Base-by-base conservation (phyloP, 2,888 invertebrate genomes). In the Conchocele bisecta region DNA sequence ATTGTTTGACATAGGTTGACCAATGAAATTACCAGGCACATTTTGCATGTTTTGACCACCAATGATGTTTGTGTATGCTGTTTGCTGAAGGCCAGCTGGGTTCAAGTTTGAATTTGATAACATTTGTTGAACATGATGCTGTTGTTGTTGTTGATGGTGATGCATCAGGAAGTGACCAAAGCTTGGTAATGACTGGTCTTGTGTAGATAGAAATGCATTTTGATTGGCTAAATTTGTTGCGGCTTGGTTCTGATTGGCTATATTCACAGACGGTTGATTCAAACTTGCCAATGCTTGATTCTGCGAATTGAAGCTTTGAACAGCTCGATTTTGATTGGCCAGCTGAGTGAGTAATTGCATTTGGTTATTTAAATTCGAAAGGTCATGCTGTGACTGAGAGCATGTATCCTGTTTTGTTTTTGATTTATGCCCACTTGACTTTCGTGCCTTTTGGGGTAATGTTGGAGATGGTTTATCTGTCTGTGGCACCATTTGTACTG, bases 121-220 rank as follows among this genome's bases (percentile, higher is more conserved):
- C 22, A 74, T 75, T 56, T 77, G 81, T 54, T 75, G 73, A 17
- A 81, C 71, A 46, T 75, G 79, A 41, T 84, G 82, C 39, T 68
- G 65, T 9, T 60, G 71, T 48, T 67, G 72, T 39, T 82, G 83
- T 29, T 82, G 83, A 53, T 84, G 84, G 41, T 84, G 84, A 42
- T 78, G 83, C 26, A 83, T 57, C 11, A 81, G 65, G 53, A 86
- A 82, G 59, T 86, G 85, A 29, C 84, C 84, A 79, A 87, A 83
- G 56, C 85, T 85, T 26, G 87, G 86, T 28, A 87, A 61, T 6
- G 83, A 68, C 31, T 75, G 71, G 41, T 71, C 71, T 26, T 66
- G 68, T 24, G 61, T 67, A 22, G 53, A 53, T 24, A 64, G 50
- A n/a, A n/a, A n/a, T n/a, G n/a, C n/a, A 51, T 68, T 72, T 61